Conservation (phyloP, 2,113 vertebrate genomes). For the Spheniscus mendiculus region DNA sequence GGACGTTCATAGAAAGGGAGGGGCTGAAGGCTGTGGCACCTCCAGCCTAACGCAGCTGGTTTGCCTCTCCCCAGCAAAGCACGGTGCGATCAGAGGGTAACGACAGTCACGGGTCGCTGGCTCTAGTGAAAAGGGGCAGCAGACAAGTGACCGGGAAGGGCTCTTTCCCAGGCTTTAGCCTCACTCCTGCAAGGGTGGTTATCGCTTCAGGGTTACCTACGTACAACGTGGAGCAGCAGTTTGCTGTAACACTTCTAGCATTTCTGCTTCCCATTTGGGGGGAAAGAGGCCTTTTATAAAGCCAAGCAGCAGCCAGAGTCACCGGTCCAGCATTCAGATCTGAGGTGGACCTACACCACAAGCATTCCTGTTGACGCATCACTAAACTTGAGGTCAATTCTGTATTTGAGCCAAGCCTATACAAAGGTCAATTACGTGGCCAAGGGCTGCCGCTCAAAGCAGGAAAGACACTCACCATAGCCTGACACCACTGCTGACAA, state of each 20-base stretch:
- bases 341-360: rapidly evolving
- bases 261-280: neutral
- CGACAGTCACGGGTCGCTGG: rapidly evolving
- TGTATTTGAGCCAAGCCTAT: neutral
- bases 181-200: neutral
- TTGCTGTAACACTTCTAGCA: neutral
- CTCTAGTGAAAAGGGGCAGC: neutral
- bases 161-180: neutral
- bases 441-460: neutral
- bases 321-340: rapidly evolving
- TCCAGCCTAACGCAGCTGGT: neutral
- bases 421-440: neutral
- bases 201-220: rapidly evolving
- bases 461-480: slow-evolving; percentile 80
- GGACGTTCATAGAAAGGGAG: rapidly evolving
- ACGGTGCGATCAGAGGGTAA: rapidly evolving
- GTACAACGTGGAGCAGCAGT: rapidly evolving
- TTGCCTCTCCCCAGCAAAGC: neutral
- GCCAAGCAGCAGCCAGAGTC: neutral
- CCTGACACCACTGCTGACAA: slow-evolving; percentile 90
- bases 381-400: neutral
- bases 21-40: neutral
- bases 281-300: neutral
- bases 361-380: neutral
- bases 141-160: rapidly evolving